Evolutionary conservation across 53 echinoderm and acorn worm species (phyloP), one percentile per base, ranked within the genome.

Genomic region (Luidia sarsii): DNA sequence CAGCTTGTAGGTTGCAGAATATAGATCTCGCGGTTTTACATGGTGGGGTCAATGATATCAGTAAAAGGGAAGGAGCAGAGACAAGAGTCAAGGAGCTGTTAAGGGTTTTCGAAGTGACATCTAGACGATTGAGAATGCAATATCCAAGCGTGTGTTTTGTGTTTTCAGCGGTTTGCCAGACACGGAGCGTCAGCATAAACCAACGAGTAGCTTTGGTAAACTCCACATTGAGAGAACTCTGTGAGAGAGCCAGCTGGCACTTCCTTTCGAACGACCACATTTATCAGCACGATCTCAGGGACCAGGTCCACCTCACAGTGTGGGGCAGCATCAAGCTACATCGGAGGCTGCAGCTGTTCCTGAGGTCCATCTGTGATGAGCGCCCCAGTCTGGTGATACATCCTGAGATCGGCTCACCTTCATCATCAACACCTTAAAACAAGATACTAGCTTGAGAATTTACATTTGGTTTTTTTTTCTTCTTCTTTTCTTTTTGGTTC

Each of bases 241-340:
- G 24, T 43, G 45, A 66, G 38, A 36, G 21, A 20, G 21, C 45
- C 13, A 43, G 66, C 27, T 68, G 68, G 50, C 28, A 54, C 53
- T 54, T 71, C 11, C 35, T 71, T 37, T 54, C 38, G 36, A 71
- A 55, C 37, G 71, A 71, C 37, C 38, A 55, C 46, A 71, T 71
- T 54, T 71, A 35, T 33, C 55, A 71, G 36, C 33, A 36, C 39
- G 71, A 71, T 35, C 55, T 55, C 34, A 71, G 49, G 55, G 55
- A 71, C 54, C 55, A 71, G 54, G 71, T 71, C 24, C 71, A 71
- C 24, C 36, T 54, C 23, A 53, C 71, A 71, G 38, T 55, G 16
- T 52, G 54, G 70, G 70, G 70, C 70, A 48, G 70, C 32, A 5
- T 70, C 6, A 55, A 71, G 53, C 39, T 71, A 32, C 71, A 71